Base-by-base conservation (phyloP, 1,140 invertebrate species). In the Paracyclopina nana region DNA sequence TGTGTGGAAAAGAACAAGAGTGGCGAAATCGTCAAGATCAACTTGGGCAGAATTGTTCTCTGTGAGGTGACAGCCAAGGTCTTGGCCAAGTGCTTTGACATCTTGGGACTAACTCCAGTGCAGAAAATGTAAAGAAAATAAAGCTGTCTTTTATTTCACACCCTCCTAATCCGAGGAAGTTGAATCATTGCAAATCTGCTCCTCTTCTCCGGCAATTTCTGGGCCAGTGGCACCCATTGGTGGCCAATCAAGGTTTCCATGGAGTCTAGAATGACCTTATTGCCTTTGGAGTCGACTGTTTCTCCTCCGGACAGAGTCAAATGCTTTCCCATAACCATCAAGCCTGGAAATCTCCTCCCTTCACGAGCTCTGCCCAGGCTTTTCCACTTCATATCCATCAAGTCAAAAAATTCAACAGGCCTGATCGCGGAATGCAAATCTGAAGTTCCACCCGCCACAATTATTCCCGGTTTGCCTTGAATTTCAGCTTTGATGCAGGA, bases 41-140 rank as follows among this genome's bases (percentile, higher is more conserved):
- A 50, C 12, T 78, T 80, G 63, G 77, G 78, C 51, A 74, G 94
- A 55, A 73, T 99, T 50, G 72, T 95, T 53, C 63, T 99, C 0
- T 86, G 85, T 61, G 91, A 98, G 72, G 82, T 78, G 1, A 91
- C 92, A 12, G 87, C 91, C 1, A 71, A 71, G 54, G 70, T 95
- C 14, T 79, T 98, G 71, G 76, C 75, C 46, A 74, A 80, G 55
- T 85, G 83, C 59, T 88, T 98, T 61, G 62, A 75, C 57, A 79
- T 99, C 58, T 72, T 99, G 27, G 91, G 91, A 40, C 72, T 98
- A n/a, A 80, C 78, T 63, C 79, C 91, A 31, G 77, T 97, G 29
- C 70, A 77, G 20, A 85, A 77, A 63, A 97, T 98, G 83, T 98
- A 75, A 75, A 50, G 16, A 46, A 27, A 9, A 25, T n/a, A 9